Conservation (phyloP, 1,140 invertebrate genomes). For the Tachypleus tridentatus region DNA sequence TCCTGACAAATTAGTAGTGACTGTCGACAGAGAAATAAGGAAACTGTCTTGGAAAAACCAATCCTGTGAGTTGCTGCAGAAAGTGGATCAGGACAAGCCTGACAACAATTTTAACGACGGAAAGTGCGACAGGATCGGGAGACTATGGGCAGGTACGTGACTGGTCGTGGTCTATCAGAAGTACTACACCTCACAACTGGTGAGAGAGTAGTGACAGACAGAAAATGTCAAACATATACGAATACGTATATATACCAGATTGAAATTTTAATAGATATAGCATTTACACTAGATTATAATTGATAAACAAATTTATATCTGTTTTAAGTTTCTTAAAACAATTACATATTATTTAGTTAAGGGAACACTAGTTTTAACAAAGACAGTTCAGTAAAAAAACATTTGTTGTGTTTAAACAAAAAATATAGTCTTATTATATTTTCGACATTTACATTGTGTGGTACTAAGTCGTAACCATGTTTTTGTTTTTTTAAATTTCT, state of each 20-base stretch:
- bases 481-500: neutral
- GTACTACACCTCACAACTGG: neutral
- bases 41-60: too few relatives aligned
- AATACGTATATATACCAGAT: neutral
- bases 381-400: neutral
- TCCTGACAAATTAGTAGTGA: too few relatives aligned
- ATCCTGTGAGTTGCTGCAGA: too few relatives aligned
- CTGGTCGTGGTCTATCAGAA: neutral
- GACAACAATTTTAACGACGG: constrained; percentile 56
- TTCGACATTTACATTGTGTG: neutral
- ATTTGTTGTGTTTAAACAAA: neutral
- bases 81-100: too few relatives aligned
- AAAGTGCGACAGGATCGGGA: constrained; percentile 63
- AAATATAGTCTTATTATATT: neutral
- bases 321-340: too few relatives aligned
- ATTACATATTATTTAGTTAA: too few relatives aligned
- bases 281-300: too few relatives aligned
- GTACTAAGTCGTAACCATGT: neutral
- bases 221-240: neutral
- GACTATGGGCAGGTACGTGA: constrained; percentile 44
- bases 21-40: too few relatives aligned
- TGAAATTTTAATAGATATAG: neutral
- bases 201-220: neutral
- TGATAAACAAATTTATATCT: too few relatives aligned
- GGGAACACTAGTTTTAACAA: too few relatives aligned